Evolutionary conservation across 1,140 invertebrate species (phyloP), one percentile per base, ranked within the genome.

Genomic region (Drosophila fuyamai): DNA sequence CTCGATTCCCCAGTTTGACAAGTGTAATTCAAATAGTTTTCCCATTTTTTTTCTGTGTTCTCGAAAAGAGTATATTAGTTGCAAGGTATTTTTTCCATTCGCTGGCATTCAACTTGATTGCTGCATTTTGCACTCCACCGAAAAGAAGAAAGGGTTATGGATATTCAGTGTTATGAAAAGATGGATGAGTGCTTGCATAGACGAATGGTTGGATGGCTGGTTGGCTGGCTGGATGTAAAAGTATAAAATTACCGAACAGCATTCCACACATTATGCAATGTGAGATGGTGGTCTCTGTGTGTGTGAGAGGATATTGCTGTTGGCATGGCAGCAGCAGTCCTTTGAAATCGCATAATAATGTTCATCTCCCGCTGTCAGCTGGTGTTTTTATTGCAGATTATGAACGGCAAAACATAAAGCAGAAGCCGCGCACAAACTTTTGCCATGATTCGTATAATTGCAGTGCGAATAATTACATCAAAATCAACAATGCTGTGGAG

Each of bases 341-440:
- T 89, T 86, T 86, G 83, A 86, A 89, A 86, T 86, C 84, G 76
- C 71, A 88, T 86, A 86, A 86, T 86, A 88, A 82, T 85, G 82
- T 70, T 77, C 72, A 58, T 41, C n/a, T 44, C 38, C 32, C 41
- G 14, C 65, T 44, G 14, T 70, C 23, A 56, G 57, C 48, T 55
- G 53, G 54, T 84, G 81, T 88, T 86, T 86, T 77, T 81, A 86
- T 86, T 86, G 56, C 76, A 88, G 84, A 88, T 89, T 89, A 88
- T 84, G 67, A 84, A 74, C 76, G 83, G 85, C 62, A 77, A 36
- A 78, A 65, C 71, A 86, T 82, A 82, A 88, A 88, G 79, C 79
- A 77, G 75, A 71, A 66, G 68, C 77, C 65, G 79, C 13, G 48
- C 4, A 51, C 48, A 68, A 84, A 82, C 81, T 57, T 72, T 84